Evolutionary conservation across 2,113 vertebrate species (phyloP).

Genomic region (Raphicerus campestris): DNA sequence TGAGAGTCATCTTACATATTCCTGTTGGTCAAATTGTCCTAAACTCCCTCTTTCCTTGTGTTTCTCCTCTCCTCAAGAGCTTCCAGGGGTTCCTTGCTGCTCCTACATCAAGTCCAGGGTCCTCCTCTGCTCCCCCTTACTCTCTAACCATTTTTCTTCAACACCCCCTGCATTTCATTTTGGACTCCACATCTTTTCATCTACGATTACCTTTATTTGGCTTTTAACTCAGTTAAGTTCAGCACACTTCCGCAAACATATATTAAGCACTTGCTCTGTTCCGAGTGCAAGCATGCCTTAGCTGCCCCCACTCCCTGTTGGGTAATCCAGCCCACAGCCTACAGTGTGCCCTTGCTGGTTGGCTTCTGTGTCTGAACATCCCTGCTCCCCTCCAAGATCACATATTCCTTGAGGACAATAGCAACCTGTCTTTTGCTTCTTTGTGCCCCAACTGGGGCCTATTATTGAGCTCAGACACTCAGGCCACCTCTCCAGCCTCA

Average conservation of each 20-base stretch:
- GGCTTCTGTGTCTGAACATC: not conserved
- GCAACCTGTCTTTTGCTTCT: not conserved
- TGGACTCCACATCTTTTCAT: not conserved
- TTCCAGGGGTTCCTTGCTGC: not conserved
- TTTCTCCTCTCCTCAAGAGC: not conserved
- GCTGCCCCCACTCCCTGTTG: not conserved
- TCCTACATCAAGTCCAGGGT: not conserved
- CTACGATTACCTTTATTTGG: not conserved
- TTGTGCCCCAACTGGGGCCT: not conserved
- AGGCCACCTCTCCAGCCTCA: not conserved
- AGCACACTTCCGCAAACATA: not conserved
- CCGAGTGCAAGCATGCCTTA: not conserved
- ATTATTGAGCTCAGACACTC: not conserved
- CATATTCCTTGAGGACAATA: not conserved
- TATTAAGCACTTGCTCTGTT: not conserved
- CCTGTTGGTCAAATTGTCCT: not conserved
- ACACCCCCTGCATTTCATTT: not conserved
- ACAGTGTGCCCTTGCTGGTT: not conserved
- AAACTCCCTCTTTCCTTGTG: not conserved
- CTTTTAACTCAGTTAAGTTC: not conserved
- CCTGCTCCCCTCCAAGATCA: not conserved
- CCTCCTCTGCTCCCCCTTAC: not conserved
- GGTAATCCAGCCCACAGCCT: too few species aligned
- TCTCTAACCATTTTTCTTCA: not conserved
- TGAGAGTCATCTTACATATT: not conserved